Evolutionary conservation across 2,797 vertebrate species (phyloP).

Genomic region (Sebastes melanostomus): DNA sequence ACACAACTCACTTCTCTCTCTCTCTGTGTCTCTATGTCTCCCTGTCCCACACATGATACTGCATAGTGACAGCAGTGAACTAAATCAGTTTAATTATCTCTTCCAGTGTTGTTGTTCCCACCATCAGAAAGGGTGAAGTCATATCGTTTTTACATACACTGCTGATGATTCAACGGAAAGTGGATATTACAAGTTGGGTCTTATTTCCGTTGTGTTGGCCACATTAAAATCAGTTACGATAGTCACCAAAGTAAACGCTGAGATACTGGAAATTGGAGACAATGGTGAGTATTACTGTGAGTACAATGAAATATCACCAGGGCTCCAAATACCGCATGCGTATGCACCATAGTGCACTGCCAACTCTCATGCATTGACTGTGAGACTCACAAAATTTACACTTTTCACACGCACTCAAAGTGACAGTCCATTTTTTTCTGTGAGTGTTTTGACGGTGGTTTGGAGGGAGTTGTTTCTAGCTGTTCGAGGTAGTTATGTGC

Average conservation of each 20-base stretch:
- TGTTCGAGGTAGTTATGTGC: no score
- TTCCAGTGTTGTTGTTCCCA: constrained; percentile 16
- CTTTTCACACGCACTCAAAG: background rate
- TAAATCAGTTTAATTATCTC: constrained; percentile 39
- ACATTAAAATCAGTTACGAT: background rate
- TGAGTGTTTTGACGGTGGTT: no score
- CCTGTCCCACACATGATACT: constrained; percentile 30
- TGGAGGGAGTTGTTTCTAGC: no score
- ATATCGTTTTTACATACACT: constrained; percentile 13
- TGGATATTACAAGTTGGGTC: background rate
- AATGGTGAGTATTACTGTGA: background rate
- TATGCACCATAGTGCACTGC: background rate
- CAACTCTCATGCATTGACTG: background rate
- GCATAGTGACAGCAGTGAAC: constrained; percentile 25
- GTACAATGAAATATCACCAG: background rate
- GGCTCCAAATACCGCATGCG: background rate
- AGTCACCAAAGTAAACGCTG: background rate
- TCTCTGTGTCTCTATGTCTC: background rate
- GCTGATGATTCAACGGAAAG: constrained; percentile 17
- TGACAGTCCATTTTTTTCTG: no score
- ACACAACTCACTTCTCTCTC: constrained; percentile 21
- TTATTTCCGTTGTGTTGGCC: constrained; percentile 20
- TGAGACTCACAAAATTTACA: background rate
- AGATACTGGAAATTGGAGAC: background rate
- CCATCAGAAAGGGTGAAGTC: constrained; percentile 28